phyloP scores from a whole-genome alignment of 2,797 vertebrate species.

The Gambusia yucatana region DNA sequence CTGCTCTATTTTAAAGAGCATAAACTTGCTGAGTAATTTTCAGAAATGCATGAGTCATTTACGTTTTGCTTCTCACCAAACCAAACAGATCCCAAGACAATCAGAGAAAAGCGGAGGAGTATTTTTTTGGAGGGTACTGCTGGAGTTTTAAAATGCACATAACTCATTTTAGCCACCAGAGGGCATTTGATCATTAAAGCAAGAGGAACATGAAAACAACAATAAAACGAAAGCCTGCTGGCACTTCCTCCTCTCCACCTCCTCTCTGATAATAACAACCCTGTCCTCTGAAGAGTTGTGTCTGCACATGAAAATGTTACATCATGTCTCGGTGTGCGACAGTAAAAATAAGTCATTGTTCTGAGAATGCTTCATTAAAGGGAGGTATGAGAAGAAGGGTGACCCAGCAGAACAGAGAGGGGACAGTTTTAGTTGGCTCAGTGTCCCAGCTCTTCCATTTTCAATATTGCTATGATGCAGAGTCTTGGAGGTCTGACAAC shows the following conservation, averaged over 20 bases:
- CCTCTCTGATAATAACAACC: slow-evolving; percentile 41
- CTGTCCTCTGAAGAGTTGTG: slow-evolving; percentile 39
- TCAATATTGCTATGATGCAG: slow-evolving; percentile 16
- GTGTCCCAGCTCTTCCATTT: slow-evolving; percentile 4
- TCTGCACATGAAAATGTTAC: slow-evolving; percentile 35
- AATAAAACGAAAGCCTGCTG: slow-evolving; percentile 43
- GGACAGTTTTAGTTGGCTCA: slow-evolving; percentile 3
- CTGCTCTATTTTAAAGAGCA: not conserved
- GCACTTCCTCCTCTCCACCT: slow-evolving; percentile 39
- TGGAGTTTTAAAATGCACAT: slow-evolving; percentile 16
- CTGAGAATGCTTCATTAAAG: slow-evolving; percentile 24
- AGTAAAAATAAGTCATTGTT: slow-evolving; percentile 3
- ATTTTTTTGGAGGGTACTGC: slow-evolving; percentile 5
- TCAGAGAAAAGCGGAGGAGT: slow-evolving; percentile 1
- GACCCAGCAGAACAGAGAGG: not conserved
- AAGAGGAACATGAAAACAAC: slow-evolving; percentile 40
- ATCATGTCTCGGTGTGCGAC: slow-evolving; percentile 19
- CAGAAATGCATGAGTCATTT: not conserved
- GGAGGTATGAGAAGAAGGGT: not conserved
- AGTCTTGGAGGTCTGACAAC: slow-evolving; percentile 31
- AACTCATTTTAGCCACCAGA: slow-evolving; percentile 57
- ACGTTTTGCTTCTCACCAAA: not conserved
- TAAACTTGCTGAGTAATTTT: not conserved
- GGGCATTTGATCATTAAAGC: slow-evolving; percentile 68
- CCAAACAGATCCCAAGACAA: not conserved